A percentile compares a stretch with the other conserved stretches of the same genome.
phyloP scores from a whole-genome alignment of 2,797 vertebrate species.

The Alexandromys oeconomus region DNA sequence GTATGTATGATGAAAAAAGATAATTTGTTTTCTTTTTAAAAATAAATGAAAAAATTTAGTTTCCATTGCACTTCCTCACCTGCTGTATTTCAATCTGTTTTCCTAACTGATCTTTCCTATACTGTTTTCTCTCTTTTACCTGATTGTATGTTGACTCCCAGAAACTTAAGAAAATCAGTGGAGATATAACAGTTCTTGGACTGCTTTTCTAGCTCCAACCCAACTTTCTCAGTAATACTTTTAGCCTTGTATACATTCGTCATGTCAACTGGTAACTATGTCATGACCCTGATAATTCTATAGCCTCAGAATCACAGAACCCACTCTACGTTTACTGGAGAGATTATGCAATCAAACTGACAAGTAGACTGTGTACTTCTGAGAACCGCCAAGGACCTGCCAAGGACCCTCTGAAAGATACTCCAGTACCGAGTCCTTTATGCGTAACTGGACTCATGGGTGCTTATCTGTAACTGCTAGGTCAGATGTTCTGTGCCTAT shows the following conservation, averaged over 20 bases:
- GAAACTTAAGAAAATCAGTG: constrained; percentile 2
- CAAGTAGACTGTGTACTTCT: background rate
- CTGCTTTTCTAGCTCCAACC: background rate
- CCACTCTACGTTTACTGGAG: background rate
- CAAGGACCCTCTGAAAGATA: background rate
- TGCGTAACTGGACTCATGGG: background rate
- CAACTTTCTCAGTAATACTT: background rate
- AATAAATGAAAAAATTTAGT: background rate
- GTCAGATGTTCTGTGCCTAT: background rate
- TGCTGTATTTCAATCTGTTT: constrained; percentile 30
- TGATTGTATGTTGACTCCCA: background rate
- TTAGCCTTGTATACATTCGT: background rate
- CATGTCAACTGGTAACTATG: background rate
- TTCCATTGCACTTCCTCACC: background rate
- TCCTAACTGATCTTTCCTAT: background rate
- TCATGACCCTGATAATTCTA: background rate
- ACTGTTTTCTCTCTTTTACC: background rate
- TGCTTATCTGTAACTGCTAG: background rate
- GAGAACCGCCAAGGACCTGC: background rate
- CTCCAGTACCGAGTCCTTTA: background rate
- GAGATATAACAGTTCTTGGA: background rate
- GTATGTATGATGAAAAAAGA: too few species aligned
- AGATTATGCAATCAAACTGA: background rate
- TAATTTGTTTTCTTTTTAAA: too few species aligned
- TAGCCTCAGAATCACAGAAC: constrained; percentile 15